Percentiles rank a stretch among this genome's conserved stretches.
These are phyloP conservation scores for Tyria jacobaeae DNA, from an alignment of 2,888 invertebrate genomes.

Conservation along the genomic window DNA sequence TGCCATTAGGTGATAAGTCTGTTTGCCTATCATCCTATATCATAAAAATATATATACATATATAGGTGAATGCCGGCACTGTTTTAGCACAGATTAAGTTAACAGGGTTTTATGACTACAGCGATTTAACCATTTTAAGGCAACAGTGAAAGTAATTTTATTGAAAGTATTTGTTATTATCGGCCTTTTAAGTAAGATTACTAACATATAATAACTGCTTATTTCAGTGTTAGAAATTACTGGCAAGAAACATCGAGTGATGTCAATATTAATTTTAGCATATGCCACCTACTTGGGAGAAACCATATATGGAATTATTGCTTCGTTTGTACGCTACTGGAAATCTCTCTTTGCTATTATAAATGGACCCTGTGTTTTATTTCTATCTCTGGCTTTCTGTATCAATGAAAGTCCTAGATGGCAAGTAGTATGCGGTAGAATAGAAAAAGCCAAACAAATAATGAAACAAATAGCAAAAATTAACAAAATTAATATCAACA, in stretches of 20 bases:
- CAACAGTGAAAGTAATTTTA: too few relatives aligned
- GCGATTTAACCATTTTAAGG: too few relatives aligned
- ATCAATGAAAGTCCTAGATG: constrained; percentile 75
- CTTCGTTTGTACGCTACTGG: constrained; percentile 73
- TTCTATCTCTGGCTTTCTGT: constrained; percentile 60
- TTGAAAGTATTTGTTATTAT: too few relatives aligned
- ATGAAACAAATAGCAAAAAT: constrained; percentile 60
- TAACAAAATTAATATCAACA: constrained; percentile 66
- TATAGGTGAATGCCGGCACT: too few relatives aligned
- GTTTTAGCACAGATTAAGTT: too few relatives aligned
- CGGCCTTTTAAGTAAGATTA: neutral
- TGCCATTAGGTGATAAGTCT: too few relatives aligned
- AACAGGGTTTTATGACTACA: too few relatives aligned
- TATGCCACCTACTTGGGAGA: constrained; percentile 74
- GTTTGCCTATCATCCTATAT: too few relatives aligned
- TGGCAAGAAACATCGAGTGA: constrained; percentile 62
- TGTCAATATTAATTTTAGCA: constrained; percentile 69
- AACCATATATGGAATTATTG: constrained; percentile 65
- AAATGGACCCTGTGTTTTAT: constrained; percentile 67
- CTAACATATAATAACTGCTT: neutral
- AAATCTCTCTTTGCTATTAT: constrained; percentile 68
- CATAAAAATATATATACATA: too few relatives aligned
- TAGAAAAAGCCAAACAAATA: constrained; percentile 63
- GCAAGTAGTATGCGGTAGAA: constrained; percentile 70
- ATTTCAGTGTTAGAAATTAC: constrained; percentile 75